Conservation (phyloP, 2,113 vertebrate genomes). For the Calyptommatus sinebrachiatus region DNA sequence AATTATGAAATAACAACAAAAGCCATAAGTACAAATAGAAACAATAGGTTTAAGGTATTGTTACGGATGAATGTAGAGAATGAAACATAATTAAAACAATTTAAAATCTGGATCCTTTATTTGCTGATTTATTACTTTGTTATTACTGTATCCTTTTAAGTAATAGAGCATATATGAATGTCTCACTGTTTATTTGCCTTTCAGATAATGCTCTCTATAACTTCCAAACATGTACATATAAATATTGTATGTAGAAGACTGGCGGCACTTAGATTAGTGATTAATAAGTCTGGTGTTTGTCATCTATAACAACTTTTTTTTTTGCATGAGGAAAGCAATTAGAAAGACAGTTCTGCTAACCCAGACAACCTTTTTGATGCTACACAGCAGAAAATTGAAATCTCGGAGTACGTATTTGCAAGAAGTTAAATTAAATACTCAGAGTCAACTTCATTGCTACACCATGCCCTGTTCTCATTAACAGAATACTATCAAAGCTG, state of each 20-base stretch:
- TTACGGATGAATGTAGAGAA: neutral
- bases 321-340: slow-evolving; percentile 76
- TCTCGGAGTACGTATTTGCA: slow-evolving; percentile 45
- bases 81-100: neutral
- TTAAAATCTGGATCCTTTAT: neutral
- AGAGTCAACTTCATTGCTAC: neutral
- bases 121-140: neutral
- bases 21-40: too few species aligned
- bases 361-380: slow-evolving; percentile 54
- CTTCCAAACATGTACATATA: slow-evolving; percentile 64
- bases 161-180: neutral
- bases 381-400: slow-evolving; percentile 65
- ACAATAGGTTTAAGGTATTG: neutral
- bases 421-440: slow-evolving; percentile 53
- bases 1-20: too few species aligned
- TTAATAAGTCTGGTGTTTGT: slow-evolving; percentile 69
- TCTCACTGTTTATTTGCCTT: neutral
- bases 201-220: neutral
- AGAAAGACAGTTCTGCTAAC: slow-evolving; percentile 71
- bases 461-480: slow-evolving; percentile 27
- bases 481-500: slow-evolving; percentile 29
- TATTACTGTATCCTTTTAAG: neutral
- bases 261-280: slow-evolving; percentile 69
- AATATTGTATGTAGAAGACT: slow-evolving; percentile 69
- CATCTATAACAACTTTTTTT: slow-evolving; percentile 71